Base-by-base conservation (phyloP, 2,888 invertebrate genomes). In the Emmelina monodactyla region DNA sequence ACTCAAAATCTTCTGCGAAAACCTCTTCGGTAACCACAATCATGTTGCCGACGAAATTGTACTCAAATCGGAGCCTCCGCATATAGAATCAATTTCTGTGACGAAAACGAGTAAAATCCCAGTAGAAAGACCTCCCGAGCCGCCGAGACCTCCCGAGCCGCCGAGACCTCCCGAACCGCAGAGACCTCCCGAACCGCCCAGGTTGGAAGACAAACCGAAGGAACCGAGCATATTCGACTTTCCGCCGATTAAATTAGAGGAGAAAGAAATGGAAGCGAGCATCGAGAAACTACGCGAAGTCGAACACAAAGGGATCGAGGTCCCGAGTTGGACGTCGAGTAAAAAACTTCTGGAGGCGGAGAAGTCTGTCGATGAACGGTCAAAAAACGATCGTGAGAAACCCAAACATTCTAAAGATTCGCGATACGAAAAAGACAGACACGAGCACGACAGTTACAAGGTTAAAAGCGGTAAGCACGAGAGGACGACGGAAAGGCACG, bases 261-360 rank as follows among this genome's bases (percentile, higher is more conserved):
- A 81, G 49, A 82, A 83, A 47, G 73, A 81, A 45, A 64, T 76
- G 16, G 70, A 81, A 42, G n/a, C n/a, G n/a, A n/a, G n/a, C n/a
- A n/a, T n/a, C n/a, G n/a, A n/a, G n/a, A n/a, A n/a, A n/a, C n/a
- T n/a, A n/a, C n/a, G n/a, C n/a, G n/a, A n/a, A n/a, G n/a, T n/a
- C n/a, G n/a, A n/a, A n/a, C n/a, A n/a, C n/a, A n/a, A n/a, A n/a
- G n/a, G n/a, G n/a, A n/a, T n/a, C n/a, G n/a, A n/a, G n/a, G n/a
- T n/a, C n/a, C n/a, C n/a, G n/a, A n/a, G n/a, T n/a, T n/a, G n/a
- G n/a, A n/a, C 25, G 11, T 25, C 25, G 11, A 25, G 61, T 31
- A 59, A 61, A 46, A 67, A 56, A 44, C 36, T 31, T 47, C 40
- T 53, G 49, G 66, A 70, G 34, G 64, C 58, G 38, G 70, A 73